Evolutionary conservation across 1,140 invertebrate species (phyloP).

Genomic region (Euborellia annulipes): DNA sequence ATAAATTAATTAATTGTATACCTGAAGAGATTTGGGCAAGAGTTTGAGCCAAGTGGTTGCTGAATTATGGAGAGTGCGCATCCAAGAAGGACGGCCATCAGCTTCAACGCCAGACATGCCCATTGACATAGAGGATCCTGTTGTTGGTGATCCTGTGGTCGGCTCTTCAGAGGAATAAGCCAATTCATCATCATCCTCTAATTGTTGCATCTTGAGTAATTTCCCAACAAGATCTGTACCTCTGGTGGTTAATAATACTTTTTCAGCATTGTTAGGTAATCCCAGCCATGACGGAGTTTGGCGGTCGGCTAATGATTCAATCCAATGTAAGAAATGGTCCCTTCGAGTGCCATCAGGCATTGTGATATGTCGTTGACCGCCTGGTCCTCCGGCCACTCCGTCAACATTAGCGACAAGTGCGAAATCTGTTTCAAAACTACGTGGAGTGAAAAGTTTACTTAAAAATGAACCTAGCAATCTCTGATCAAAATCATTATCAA

Average conservation of each 20-base stretch:
- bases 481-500: conserved; percentile 98
- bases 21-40: conserved; percentile 63
- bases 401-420: conserved; percentile 82
- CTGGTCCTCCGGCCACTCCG: conserved; percentile 44
- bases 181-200: conserved; percentile 89
- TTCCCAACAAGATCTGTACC: conserved; percentile 84
- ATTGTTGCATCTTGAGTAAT: conserved; percentile 87
- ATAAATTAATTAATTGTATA: conserved; percentile 16
- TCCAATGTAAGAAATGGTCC: conserved; percentile 95
- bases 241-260: conserved; percentile 39
- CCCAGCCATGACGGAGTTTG: conserved; percentile 98
- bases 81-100: conserved; percentile 92
- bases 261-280: conserved; percentile 96
- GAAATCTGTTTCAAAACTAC: conserved; percentile 92
- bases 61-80: conserved; percentile 86
- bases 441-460: conserved; percentile 84
- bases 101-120: conserved; percentile 23
- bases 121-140: background rate
- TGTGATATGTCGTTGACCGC: conserved; percentile 60
- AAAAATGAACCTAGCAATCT: conserved; percentile 89
- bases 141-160: background rate
- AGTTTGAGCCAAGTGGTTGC: conserved; percentile 84
- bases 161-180: conserved; percentile 55
- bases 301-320: conserved; percentile 76
- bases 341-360: conserved; percentile 96